Conservation (phyloP, 1,140 invertebrate species). For the Drosophila pandora region DNA sequence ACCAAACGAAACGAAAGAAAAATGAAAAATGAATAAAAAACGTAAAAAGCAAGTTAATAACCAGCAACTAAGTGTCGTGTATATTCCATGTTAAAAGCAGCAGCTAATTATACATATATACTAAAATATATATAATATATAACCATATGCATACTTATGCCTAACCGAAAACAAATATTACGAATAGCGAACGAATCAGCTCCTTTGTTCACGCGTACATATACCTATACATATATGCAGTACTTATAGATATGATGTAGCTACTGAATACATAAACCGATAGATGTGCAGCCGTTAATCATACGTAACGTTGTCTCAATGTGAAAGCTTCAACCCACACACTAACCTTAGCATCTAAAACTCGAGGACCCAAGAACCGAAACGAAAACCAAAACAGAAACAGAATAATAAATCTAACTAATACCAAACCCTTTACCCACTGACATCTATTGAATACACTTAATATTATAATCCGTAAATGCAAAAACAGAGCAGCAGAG, state of each 20-base stretch:
- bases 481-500: slow-evolving; percentile 32
- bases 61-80: slow-evolving; percentile 75
- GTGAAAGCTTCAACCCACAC: slow-evolving; percentile 56
- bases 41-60: slow-evolving; percentile 53
- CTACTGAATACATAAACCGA: slow-evolving; percentile 6
- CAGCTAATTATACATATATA: slow-evolving; percentile 55
- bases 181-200: slow-evolving; percentile 39
- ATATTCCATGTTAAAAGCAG: slow-evolving; percentile 71
- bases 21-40: slow-evolving; percentile 10
- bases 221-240: slow-evolving; percentile 19
- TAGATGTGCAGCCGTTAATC: slow-evolving; percentile 29
- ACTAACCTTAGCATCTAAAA: slow-evolving; percentile 38
- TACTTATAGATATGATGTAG: slow-evolving; percentile 6
- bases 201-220: slow-evolving; percentile 22
- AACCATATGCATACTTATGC: slow-evolving; percentile 58
- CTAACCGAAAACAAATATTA: slow-evolving; percentile 44
- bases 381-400: slow-evolving; percentile 15
- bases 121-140: slow-evolving; percentile 48
- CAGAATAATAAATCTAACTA: not conserved
- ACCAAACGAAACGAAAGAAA: slow-evolving; percentile 15
- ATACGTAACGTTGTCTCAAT: slow-evolving; percentile 58
- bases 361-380: slow-evolving; percentile 35
- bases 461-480: slow-evolving; percentile 35
- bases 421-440: slow-evolving; percentile 24
- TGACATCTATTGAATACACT: slow-evolving; percentile 9